Percentiles rank a stretch among this genome's conserved stretches.
Conservation (phyloP, 2,113 vertebrate species). For the Dicerorhinus sumatrensis region DNA sequence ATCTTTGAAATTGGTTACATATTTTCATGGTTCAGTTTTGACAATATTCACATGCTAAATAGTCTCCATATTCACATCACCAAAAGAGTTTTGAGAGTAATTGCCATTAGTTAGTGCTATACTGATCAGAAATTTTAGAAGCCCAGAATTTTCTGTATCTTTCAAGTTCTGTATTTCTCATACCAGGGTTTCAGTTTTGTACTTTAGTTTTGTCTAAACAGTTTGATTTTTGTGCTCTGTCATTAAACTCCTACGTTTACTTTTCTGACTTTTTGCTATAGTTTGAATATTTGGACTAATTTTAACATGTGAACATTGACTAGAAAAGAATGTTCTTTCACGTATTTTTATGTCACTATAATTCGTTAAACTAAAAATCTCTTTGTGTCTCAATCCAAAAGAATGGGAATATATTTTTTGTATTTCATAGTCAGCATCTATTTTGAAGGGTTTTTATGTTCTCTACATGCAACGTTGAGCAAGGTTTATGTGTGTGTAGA, state of each 20-base stretch:
- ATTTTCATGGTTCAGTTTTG: not conserved
- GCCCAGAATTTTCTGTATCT: not conserved
- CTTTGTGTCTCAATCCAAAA: not conserved
- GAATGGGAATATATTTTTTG: not conserved
- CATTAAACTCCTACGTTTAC: not conserved
- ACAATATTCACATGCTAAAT: not conserved
- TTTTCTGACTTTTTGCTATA: not conserved
- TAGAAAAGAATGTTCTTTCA: not conserved
- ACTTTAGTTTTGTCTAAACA: not conserved
- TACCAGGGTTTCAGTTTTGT: not conserved
- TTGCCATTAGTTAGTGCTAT: not conserved
- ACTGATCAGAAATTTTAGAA: not conserved
- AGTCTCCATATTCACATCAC: not conserved
- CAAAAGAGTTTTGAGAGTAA: not conserved
- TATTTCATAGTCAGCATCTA: conserved; percentile 30
- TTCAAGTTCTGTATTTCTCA: not conserved
- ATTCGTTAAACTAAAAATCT: not conserved
- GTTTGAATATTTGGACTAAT: not conserved
- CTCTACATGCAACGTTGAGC: not conserved
- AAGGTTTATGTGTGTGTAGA: not conserved
- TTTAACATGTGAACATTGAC: not conserved
- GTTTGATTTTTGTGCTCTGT: not conserved
- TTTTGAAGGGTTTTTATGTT: not conserved
- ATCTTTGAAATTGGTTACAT: not conserved
- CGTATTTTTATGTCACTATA: not conserved